phyloP scores from a whole-genome alignment of 2,888 invertebrate genomes.

The Standfussiana lucernea region DNA sequence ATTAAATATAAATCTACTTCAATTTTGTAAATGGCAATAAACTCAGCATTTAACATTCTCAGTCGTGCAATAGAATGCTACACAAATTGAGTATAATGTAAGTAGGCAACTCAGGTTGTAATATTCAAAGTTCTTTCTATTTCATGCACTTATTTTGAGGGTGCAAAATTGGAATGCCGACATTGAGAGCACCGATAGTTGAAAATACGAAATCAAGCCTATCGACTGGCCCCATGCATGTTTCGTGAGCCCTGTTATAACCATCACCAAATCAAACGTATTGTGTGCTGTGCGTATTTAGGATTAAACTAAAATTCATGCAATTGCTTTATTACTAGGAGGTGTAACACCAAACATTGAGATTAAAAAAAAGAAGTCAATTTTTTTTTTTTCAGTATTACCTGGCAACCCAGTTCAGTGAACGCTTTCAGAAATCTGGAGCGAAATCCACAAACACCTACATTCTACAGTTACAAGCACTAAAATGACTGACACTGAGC shows the following conservation, averaged over 20 bases:
- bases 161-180: neutral
- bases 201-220: neutral
- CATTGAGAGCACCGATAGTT: neutral
- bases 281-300: slow-evolving; percentile 4
- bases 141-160: neutral
- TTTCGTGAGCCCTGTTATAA: no score
- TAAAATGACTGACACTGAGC: no score
- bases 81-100: neutral
- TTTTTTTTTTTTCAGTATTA: neutral
- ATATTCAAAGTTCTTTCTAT: neutral
- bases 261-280: slow-evolving; percentile 7
- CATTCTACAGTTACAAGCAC: no score
- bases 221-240: neutral
- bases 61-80: no score
- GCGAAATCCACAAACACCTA: neutral
- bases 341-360: neutral
- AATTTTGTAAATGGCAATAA: neutral
- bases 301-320: slow-evolving; percentile 20
- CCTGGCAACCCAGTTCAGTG: neutral
- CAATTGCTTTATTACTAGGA: neutral
- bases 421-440: neutral
- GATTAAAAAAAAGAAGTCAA: neutral
- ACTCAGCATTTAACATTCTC: neutral
- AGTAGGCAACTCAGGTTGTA: neutral
- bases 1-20: neutral